Base-by-base conservation (phyloP, 2,113 vertebrate genomes). In the Tinamus guttatus region DNA sequence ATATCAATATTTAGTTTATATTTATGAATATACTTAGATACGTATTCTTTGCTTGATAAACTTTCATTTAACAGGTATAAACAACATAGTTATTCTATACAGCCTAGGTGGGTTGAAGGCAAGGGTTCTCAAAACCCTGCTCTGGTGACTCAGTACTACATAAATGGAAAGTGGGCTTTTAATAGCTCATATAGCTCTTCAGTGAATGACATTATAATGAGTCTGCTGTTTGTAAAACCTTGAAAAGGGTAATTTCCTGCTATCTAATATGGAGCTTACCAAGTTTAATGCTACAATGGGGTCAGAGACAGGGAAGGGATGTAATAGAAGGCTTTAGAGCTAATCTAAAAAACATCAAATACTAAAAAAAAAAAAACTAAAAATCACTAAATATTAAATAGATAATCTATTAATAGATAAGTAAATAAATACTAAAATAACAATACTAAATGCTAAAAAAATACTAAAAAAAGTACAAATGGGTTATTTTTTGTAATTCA, bases 201-300 rank as follows among this genome's bases (percentile, higher is more conserved):
- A 96, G 96, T 96, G 38, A 96, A 32, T 90, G 91, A 96, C 85
- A 85, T 52, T 41, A 38, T 41, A 78, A 2, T 2, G 67, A 49
- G 51, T 41, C 28, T 85, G 32, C 47, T 93, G 80, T 87, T 85
- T 54, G 63, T 49, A 87, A 94, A 90, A 91, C 81, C 76, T 90
- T 76, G 68, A 81, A 5, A 81, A 90, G 27, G 27, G 9, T 14
- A 77, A 88, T 73, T 95, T 89, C 73, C 69, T 68, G 41, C 2
- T 70, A 41, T 65, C 69, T 63, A 45, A 17, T n/a, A 41, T 4
- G 25, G 24, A 74, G 54, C 2, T 4, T 8, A 58, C 2, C 11
- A 28, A 2, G 5, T 38, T 84, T 62, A 78, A 79, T 25, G 36
- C 43, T 16, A 51, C 0, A 40, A 15, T 11, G 5, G 62, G 77